A percentile compares a stretch with the other conserved stretches of the same genome.
Conservation (phyloP, 1,140 invertebrate species). For the Telenomus remus region DNA sequence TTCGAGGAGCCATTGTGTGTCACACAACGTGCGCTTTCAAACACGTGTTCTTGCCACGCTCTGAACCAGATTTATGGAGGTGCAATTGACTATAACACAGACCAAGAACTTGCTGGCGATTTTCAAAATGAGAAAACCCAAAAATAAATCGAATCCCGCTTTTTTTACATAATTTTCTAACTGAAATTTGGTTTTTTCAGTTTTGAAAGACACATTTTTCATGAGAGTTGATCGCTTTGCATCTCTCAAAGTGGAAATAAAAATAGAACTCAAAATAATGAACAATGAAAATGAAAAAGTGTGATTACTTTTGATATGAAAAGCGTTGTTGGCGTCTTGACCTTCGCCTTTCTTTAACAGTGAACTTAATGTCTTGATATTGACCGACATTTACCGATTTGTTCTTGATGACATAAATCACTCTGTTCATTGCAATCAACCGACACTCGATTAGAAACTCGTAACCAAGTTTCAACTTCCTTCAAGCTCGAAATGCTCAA, state of each 20-base stretch:
- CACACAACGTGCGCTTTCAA: constrained; percentile 18
- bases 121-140: too few species aligned
- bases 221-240: too few species aligned
- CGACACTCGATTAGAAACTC: neutral
- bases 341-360: constrained; percentile 27
- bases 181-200: too few species aligned
- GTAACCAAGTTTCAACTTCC: constrained; percentile 6
- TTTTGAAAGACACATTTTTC: too few species aligned
- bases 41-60: constrained; percentile 12
- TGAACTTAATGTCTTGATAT: constrained; percentile 38
- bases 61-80: neutral
- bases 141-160: too few species aligned
- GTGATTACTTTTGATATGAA: too few species aligned
- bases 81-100: too few species aligned
- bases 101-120: too few species aligned
- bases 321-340: neutral
- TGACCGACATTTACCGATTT: constrained; percentile 33
- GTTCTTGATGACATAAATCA: constrained; percentile 21
- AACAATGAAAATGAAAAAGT: too few species aligned
- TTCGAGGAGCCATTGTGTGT: constrained; percentile 1
- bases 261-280: too few species aligned
- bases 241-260: too few species aligned
- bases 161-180: too few species aligned
- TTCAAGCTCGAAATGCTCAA: neutral
- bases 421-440: constrained; percentile 1